A percentile compares a stretch with the other conserved stretches of the same genome.
These are phyloP conservation scores for Perognathus longimembris DNA, from an alignment of 2,113 vertebrate species.

Conservation along the genomic window DNA sequence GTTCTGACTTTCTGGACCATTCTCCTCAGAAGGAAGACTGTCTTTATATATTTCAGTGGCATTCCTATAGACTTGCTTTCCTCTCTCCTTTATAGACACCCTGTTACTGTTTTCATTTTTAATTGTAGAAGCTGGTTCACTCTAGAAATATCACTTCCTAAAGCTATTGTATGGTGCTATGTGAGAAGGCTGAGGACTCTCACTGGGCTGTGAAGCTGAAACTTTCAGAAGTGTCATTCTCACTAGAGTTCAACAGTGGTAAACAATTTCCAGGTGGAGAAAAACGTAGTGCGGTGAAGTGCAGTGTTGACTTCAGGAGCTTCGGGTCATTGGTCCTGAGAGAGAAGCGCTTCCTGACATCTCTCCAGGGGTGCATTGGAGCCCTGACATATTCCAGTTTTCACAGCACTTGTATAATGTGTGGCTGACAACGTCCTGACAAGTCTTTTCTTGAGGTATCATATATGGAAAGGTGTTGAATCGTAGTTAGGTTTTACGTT, in stretches of 20 bases:
- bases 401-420: not conserved
- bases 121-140: constrained; percentile 69
- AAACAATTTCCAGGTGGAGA: constrained; percentile 47
- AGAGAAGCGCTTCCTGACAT: constrained; percentile 17
- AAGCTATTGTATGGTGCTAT: not conserved
- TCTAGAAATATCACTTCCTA: constrained; percentile 63
- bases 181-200: constrained; percentile 43
- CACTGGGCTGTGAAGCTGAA: constrained; percentile 22
- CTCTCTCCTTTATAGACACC: not conserved
- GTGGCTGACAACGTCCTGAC: not conserved
- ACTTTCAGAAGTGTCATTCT: constrained; percentile 56
- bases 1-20: not conserved
- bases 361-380: not conserved
- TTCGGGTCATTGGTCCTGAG: not conserved
- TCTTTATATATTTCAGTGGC: not conserved
- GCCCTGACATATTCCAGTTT: not conserved
- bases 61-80: not conserved
- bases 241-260: constrained; percentile 34
- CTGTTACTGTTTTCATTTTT: constrained; percentile 39
- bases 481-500: not conserved
- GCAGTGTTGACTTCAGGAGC: constrained; percentile 41
- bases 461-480: constrained; percentile 48
- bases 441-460: constrained; percentile 37
- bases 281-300: constrained; percentile 62
- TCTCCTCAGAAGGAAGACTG: not conserved